Percentiles rank a stretch among this genome's conserved stretches.
phyloP scores from a whole-genome alignment of 2,113 vertebrate genomes.

The Chiloscyllium plagiosum region DNA sequence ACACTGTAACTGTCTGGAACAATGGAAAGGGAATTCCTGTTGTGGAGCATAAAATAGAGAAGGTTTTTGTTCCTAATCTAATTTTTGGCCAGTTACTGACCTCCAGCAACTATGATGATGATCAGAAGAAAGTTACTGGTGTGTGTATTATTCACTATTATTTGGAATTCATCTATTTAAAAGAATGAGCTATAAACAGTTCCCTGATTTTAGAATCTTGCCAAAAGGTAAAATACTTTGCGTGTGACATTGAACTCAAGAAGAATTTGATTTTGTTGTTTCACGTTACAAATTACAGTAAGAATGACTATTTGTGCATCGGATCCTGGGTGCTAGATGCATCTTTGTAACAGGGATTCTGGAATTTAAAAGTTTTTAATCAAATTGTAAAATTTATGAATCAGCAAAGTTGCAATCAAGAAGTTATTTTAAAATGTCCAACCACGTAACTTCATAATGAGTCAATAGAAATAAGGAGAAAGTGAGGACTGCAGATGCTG shows the following conservation, averaged over 20 bases:
- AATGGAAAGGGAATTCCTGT: conserved; percentile 96
- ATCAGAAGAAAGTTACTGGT: conserved; percentile 97
- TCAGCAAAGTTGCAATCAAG: background rate
- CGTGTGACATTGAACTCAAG: background rate
- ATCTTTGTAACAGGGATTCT: background rate
- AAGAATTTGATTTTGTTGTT: background rate
- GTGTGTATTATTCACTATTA: conserved; percentile 39
- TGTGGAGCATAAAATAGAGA: conserved; percentile 95
- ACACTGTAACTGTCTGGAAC: conserved; percentile 89
- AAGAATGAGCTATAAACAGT: background rate
- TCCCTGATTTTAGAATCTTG: background rate
- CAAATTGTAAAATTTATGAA: background rate
- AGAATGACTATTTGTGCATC: background rate
- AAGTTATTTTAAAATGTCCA: background rate
- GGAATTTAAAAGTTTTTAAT: background rate
- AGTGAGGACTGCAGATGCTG: no score
- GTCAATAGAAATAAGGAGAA: background rate
- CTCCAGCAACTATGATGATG: conserved; percentile 94
- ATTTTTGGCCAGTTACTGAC: conserved; percentile 97
- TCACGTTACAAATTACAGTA: background rate
- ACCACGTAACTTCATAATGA: background rate
- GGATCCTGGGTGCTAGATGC: background rate
- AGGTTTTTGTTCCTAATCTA: conserved; percentile 92
- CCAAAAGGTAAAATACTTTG: background rate
- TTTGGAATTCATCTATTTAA: background rate